phyloP scores from a whole-genome alignment of 1,140 invertebrate species.

The Geopemphigus sp. region DNA sequence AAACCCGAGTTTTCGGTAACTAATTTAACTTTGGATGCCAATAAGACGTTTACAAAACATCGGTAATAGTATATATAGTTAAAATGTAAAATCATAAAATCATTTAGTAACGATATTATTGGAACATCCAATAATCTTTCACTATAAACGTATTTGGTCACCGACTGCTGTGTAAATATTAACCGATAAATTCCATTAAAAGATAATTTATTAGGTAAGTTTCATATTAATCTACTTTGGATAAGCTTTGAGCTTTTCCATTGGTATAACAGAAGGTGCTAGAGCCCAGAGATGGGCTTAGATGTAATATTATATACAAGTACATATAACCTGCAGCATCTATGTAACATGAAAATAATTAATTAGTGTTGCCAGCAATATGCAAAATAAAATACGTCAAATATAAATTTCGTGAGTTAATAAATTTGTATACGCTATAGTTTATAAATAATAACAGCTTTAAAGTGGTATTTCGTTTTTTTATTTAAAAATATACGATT shows the following conservation, averaged over 20 bases:
- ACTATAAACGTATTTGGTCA: background rate
- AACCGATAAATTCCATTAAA: slow-evolving; percentile 15
- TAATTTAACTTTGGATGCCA: background rate
- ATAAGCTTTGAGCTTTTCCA: slow-evolving; percentile 10
- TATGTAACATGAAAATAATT: background rate
- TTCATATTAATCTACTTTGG: background rate
- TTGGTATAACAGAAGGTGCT: background rate
- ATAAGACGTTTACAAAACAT: background rate
- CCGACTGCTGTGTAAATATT: background rate
- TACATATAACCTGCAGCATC: background rate
- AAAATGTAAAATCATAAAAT: no score
- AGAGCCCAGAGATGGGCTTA: no score
- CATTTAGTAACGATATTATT: background rate
- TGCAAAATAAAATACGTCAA: background rate
- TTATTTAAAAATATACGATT: no score
- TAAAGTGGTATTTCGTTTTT: no score
- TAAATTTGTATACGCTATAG: no score
- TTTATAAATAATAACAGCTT: no score
- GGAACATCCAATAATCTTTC: background rate
- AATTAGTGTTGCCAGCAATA: background rate
- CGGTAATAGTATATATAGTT: background rate
- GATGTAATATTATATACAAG: slow-evolving; percentile 4
- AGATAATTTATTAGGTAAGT: background rate
- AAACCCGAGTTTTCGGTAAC: background rate
- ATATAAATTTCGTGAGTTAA: no score